Base-by-base conservation (phyloP, 2,797 vertebrate species). In the Pseudopleuronectes americanus region DNA sequence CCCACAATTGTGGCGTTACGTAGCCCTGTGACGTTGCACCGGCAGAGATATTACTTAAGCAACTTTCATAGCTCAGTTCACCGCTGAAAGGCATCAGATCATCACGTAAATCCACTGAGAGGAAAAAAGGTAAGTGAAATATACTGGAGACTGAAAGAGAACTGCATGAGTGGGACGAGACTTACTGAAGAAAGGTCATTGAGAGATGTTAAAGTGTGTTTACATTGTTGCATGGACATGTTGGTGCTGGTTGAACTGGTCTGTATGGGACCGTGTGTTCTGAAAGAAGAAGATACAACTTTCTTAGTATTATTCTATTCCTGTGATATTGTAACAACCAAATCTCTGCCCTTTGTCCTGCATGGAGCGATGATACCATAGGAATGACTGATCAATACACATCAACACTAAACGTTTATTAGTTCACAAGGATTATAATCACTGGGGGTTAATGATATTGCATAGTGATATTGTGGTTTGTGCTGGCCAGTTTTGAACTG, bases 11-110 rank as follows among this genome's bases (percentile, higher is more conserved):
- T 8, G 3, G 12, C 1, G 33, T 83, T 61, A 87, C 28, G 23
- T 65, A 64, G 51, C 16, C 1, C 1, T 4, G 79, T 91, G 88
- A 91, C 87, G 89, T 88, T 1, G 5, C 59, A 24, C 14, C 14
- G 3, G 28, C 21, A 0, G 4, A n/a, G 13, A 2, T 31, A 4
- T 90, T 87, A 88, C 57, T 81, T 84, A 90, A 89, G 45, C 24
- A 53, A 83, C 64, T 55, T 84, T 72, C 8, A n/a, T 16, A 22
- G 28, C 43, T 4, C 56, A 6, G 1, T 0, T 10, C 5, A 0
- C 2, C 3, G 41, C 12, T 1, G 38, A 19, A 60, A 74, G 31
- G 60, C 19, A 48, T 2, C 17, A 55, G 31, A 72, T 62, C 68
- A 14, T 38, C 56, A 1, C 28, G 59, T 28, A 4, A 64, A 58